Conservation (phyloP, 2,113 vertebrate species). For the Ploceus nigricollis region DNA sequence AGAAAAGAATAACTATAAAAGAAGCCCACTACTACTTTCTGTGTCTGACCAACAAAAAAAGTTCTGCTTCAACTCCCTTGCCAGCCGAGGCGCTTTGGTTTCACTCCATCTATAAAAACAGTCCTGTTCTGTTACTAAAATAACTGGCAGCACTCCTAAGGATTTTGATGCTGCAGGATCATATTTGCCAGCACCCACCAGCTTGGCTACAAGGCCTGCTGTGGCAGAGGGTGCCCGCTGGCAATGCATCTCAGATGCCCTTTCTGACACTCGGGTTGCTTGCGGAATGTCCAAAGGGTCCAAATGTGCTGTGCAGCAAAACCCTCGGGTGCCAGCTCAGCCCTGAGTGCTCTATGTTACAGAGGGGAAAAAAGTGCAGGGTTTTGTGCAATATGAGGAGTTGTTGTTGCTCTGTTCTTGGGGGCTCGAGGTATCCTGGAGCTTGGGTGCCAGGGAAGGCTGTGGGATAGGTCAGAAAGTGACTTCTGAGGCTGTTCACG, state of each 20-base stretch:
- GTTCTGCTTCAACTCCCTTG: not conserved
- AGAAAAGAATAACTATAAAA: not conserved
- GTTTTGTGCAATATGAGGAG: not conserved
- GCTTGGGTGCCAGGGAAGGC: not conserved
- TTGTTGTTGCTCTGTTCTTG: not conserved
- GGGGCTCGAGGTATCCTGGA: fast-evolving
- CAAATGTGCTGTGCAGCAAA: fast-evolving
- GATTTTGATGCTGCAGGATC: not conserved
- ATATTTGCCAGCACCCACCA: not conserved
- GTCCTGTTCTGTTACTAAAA: not conserved
- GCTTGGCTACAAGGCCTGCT: not conserved
- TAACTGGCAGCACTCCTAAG: not conserved
- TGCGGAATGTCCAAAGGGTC: fast-evolving
- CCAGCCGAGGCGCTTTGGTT: not conserved
- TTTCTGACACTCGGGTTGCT: not conserved
- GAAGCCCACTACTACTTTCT: not conserved
- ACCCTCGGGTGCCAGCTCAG: fast-evolving
- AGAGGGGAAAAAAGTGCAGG: fast-evolving
- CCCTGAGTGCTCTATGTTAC: fast-evolving
- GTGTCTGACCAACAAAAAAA: not conserved
- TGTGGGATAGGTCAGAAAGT: not conserved
- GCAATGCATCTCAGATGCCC: not conserved
- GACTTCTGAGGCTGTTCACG: not conserved
- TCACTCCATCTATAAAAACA: not conserved
- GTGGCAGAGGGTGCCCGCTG: not conserved